Base-by-base conservation (phyloP, 2,888 invertebrate genomes). In the Scelioninae gen. 1 region DNA sequence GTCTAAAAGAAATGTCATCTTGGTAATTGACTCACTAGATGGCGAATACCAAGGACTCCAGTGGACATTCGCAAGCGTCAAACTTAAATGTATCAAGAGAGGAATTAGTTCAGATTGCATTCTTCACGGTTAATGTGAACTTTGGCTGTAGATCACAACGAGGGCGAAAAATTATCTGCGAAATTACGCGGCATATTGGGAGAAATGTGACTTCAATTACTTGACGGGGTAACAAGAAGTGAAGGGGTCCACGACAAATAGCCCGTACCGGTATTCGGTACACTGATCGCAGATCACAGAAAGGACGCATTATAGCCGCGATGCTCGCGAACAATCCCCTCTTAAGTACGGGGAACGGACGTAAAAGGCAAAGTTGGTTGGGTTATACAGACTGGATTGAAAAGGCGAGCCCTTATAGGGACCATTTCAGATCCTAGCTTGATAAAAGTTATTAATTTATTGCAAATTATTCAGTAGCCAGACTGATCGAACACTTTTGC, bases 11-110 rank as follows among this genome's bases (percentile, higher is more conserved):
- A 72, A 43, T 56, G 56, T 72, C 16, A 65, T 62, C 74, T 80
- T n/a, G 40, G 11, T 58, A 75, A 72, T 78, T 83, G 83, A 94
- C 94, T 94, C 93, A 94, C 94, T 92, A 45, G 94, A 93, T 88
- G 93, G 93, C 40, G 93, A 93, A 88, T 93, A 94, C 93, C 94
- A 94, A 63, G 79, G 65, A 63, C 75, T 83, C 79, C 75, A 66
- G 66, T 55, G 79, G 58, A 71, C 58, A 71, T 60, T 66, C 15
- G 94, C 93, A 11, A 93, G 93, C 75, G 93, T 91, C 83, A 93
- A 93, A 88, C 94, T 93, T 93, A 93, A 94, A 88, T 86, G 94
- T 92, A 79, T 94, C 93, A 86, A 93, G 51, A 77, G 58, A n/a
- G 83, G 85, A 38, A 81, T 82, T 72, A 72, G 68, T 62, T 82